Percentiles rank a stretch among this genome's conserved stretches.
Conservation (phyloP, 2,888 invertebrate genomes). For the Crocallis elinguaria region DNA sequence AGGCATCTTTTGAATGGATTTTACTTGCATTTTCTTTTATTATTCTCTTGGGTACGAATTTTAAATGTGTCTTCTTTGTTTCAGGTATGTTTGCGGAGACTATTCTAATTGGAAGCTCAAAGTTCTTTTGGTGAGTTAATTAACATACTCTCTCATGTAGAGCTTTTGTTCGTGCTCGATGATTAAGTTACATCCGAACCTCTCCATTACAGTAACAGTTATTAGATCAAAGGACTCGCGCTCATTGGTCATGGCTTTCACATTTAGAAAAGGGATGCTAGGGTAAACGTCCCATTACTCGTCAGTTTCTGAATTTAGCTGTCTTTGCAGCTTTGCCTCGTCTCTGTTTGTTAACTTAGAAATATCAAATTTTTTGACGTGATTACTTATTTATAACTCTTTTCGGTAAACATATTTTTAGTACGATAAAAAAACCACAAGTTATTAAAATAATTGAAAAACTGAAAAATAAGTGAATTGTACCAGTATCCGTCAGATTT, state of each 20-base stretch:
- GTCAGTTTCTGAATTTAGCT: too few species aligned
- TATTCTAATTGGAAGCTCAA: conserved; percentile 25
- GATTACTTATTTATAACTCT: too few species aligned
- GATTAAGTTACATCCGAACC: conserved; percentile 21
- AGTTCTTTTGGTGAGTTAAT: conserved; percentile 39
- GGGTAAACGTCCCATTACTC: too few species aligned
- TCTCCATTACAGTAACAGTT: conserved; percentile 23
- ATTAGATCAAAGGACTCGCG: conserved; percentile 32
- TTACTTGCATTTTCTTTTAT: conserved; percentile 9
- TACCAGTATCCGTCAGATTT: too few species aligned
- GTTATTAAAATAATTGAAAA: too few species aligned
- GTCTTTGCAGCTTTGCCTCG: too few species aligned
- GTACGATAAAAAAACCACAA: too few species aligned
- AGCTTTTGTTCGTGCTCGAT: conserved; percentile 23
- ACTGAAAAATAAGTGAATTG: too few species aligned
- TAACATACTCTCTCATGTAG: conserved; percentile 12
- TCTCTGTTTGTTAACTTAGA: too few species aligned
- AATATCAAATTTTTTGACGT: too few species aligned
- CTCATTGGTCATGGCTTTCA: conserved; percentile 27
- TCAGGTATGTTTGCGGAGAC: conserved; percentile 60
- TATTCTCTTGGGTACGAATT: not conserved
- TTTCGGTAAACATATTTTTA: too few species aligned
- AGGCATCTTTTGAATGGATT: conserved; percentile 14
- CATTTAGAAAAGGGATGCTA: conserved; percentile 21
- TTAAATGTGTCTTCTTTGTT: conserved; percentile 58